Evolutionary conservation across 2,797 vertebrate genomes (phyloP).

Genomic region (Sebastes wilsoni): DNA sequence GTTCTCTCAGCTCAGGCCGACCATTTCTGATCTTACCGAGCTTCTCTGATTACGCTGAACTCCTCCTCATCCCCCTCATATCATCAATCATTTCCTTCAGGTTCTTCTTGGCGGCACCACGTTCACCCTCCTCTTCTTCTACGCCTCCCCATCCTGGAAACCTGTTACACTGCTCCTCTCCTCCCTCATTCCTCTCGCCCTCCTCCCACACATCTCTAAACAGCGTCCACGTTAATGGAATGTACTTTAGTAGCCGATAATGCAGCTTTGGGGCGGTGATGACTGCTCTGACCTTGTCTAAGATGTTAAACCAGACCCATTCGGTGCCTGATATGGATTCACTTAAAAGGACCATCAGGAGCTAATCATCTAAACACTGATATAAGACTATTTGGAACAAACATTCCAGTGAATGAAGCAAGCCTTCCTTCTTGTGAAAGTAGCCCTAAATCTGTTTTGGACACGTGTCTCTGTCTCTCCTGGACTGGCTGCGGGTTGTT

Average conservation of each 20-base stretch:
- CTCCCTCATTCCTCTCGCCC: constrained; percentile 54
- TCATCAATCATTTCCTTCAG: not conserved
- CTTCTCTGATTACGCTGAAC: not conserved
- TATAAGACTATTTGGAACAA: constrained; percentile 8
- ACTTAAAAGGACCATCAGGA: constrained; percentile 24
- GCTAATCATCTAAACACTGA: constrained; percentile 34
- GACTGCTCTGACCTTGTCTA: constrained; percentile 60
- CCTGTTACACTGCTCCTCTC: constrained; percentile 40
- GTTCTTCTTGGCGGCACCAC: not conserved
- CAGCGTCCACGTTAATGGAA: constrained; percentile 31
- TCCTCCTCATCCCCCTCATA: not conserved
- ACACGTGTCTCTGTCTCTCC: constrained; percentile 1
- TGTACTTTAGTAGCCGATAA: constrained; percentile 41
- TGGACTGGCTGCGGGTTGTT: constrained; percentile 7
- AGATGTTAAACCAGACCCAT: constrained; percentile 38
- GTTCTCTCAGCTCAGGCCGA: not conserved
- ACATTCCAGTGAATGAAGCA: constrained; percentile 8
- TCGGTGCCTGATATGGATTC: not conserved
- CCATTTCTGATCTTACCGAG: not conserved
- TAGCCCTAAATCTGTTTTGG: constrained; percentile 7
- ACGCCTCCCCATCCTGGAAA: constrained; percentile 39
- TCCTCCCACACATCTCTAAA: constrained; percentile 44
- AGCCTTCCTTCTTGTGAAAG: constrained; percentile 2
- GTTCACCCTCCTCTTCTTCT: not conserved
- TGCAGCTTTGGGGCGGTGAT: constrained; percentile 36